Percentiles rank a stretch among this genome's conserved stretches.
These are phyloP conservation scores for Pseudotriccus pelzelni DNA, from an alignment of 2,797 vertebrate species.

Conservation along the genomic window DNA sequence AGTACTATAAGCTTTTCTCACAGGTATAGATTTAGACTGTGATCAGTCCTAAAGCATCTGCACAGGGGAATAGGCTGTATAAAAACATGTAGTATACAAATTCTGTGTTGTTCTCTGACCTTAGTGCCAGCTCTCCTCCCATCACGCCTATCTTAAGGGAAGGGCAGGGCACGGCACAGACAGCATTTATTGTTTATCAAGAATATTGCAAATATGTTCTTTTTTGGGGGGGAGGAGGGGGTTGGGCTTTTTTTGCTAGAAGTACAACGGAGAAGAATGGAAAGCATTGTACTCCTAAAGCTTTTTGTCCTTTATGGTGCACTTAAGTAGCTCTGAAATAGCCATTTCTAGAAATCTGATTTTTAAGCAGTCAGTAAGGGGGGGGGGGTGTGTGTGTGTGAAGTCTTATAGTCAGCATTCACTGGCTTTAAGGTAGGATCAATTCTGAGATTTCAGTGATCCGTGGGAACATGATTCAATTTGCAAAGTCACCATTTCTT, in stretches of 20 bases:
- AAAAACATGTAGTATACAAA: background rate
- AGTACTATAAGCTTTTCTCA: background rate
- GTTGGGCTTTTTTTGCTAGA: background rate
- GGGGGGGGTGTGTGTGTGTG: too few species aligned
- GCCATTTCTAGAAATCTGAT: background rate
- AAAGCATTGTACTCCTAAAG: background rate
- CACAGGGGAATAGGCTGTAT: background rate
- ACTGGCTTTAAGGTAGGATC: background rate
- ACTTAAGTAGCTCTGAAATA: background rate
- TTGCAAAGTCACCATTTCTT: background rate
- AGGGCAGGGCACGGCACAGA: background rate
- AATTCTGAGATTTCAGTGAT: background rate
- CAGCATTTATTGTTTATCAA: background rate
- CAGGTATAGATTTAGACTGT: background rate
- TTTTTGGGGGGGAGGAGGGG: background rate
- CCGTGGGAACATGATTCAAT: background rate
- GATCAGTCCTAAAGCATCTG: background rate
- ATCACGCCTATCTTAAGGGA: background rate
- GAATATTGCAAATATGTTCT: background rate
- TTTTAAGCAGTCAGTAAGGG: background rate
- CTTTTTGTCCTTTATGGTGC: background rate
- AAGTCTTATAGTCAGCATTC: background rate
- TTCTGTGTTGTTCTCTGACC: background rate
- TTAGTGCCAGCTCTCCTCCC: background rate
- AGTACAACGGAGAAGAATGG: background rate